Conservation (phyloP, 2,113 vertebrate species). For the Aleadryas rufinucha region DNA sequence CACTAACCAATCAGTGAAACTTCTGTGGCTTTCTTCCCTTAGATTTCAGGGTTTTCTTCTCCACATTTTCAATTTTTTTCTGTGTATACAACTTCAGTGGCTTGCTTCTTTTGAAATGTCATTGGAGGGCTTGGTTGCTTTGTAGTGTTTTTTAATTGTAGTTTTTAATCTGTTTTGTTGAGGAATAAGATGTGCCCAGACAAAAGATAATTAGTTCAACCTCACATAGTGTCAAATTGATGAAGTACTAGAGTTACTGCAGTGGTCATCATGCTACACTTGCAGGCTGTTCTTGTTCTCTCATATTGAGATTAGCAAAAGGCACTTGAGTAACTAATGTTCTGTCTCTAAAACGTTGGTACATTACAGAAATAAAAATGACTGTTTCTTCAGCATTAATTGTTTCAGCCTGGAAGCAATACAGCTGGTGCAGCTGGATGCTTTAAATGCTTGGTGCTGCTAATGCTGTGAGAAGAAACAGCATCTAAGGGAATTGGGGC, state of each 20-base stretch:
- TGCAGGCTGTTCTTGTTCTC: not conserved
- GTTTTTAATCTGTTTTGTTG: not conserved
- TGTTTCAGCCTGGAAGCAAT: not conserved
- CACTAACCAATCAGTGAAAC: not conserved
- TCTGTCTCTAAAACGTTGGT: not conserved
- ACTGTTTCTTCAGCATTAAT: not conserved
- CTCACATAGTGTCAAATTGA: not conserved
- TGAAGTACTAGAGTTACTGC: not conserved
- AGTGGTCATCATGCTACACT: not conserved
- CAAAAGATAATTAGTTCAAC: not conserved
- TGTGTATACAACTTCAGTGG: not conserved
- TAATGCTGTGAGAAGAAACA: not conserved
- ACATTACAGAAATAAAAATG: not conserved
- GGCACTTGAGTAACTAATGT: not conserved
- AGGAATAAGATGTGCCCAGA: not conserved
- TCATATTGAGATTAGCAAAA: not conserved
- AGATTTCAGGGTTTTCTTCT: not conserved
- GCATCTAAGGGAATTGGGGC: not conserved
- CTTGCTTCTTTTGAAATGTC: not conserved
- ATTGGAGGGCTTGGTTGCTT: not conserved
- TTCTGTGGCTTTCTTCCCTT: not conserved
- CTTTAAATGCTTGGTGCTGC: not conserved
- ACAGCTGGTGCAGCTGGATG: not conserved
- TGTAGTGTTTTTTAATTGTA: not conserved
- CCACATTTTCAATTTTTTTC: not conserved